These are phyloP conservation scores for Lacerta bilineata DNA, from an alignment of 2,797 vertebrate species.

Conservation along the genomic window DNA sequence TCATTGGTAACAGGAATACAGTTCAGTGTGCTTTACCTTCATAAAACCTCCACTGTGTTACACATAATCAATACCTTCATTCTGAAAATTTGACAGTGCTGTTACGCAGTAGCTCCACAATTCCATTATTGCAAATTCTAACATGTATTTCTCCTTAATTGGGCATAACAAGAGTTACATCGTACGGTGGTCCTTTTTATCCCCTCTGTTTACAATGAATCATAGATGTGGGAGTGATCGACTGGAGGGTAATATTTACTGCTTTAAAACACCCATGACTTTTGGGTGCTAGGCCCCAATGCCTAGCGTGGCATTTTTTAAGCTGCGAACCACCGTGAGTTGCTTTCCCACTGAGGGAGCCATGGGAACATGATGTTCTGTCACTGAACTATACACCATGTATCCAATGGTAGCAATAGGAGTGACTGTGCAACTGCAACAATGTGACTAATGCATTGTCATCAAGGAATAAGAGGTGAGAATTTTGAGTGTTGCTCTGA, in stretches of 20 bases:
- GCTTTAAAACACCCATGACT: neutral
- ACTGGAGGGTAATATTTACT: neutral
- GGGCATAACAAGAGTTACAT: neutral
- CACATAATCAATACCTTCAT: neutral
- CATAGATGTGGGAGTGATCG: neutral
- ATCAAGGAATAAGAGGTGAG: conserved; percentile 35
- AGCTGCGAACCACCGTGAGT: conserved; percentile 46
- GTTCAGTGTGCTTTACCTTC: neutral
- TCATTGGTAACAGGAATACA: neutral
- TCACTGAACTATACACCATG: neutral
- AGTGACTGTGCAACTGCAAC: conserved; percentile 31
- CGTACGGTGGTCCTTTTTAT: neutral
- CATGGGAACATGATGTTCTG: conserved; percentile 47
- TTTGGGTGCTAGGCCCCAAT: conserved; percentile 4
- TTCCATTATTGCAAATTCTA: neutral
- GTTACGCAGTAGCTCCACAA: rapidly evolving
- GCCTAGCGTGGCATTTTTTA: neutral
- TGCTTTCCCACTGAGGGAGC: conserved; percentile 40
- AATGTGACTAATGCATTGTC: conserved; percentile 25
- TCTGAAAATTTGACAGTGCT: neutral
- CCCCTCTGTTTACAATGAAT: conserved; percentile 46
- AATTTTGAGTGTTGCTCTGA: conserved; percentile 13
- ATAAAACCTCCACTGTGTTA: neutral
- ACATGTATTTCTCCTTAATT: neutral
- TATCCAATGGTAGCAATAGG: conserved; percentile 21